Evolutionary conservation across 2,113 vertebrate genomes (phyloP).

Genomic region (Brachionichthys hirsutus): DNA sequence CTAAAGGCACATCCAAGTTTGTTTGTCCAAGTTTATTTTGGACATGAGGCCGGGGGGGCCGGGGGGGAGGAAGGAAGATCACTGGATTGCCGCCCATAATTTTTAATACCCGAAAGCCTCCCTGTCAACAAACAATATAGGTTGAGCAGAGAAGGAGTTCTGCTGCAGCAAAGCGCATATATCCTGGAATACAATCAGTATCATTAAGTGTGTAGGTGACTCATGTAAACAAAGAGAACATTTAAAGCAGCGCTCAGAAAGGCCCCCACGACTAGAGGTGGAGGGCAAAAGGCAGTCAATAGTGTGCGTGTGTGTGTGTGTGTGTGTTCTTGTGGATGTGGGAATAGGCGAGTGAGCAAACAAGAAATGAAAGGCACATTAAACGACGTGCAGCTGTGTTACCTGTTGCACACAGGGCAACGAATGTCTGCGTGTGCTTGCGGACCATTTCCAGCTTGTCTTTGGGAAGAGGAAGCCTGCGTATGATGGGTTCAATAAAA

Average conservation of each 20-base stretch:
- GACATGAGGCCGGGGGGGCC: constrained; percentile 45
- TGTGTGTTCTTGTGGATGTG: constrained; percentile 47
- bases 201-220: constrained; percentile 5
- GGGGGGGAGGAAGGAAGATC: constrained; percentile 59
- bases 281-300: constrained; percentile 45
- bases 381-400: constrained; percentile 25
- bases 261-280: constrained; percentile 30
- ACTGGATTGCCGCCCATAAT: constrained; percentile 47
- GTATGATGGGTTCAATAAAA: constrained; percentile 94
- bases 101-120: constrained; percentile 63
- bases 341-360: constrained; percentile 21
- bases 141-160: constrained; percentile 5
- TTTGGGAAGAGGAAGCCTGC: constrained; percentile 86
- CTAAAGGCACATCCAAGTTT: constrained; percentile 49
- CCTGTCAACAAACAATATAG: constrained; percentile 59
- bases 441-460: constrained; percentile 89
- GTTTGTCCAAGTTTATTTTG: constrained; percentile 60
- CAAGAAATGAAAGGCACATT: background rate
- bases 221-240: constrained; percentile 49
- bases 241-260: constrained; percentile 41
- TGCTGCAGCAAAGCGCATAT: constrained; percentile 15
- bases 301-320: constrained; percentile 52
- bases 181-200: constrained; percentile 1
- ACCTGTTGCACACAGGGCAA: constrained; percentile 96
- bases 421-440: constrained; percentile 93